Evolutionary conservation across 1,140 invertebrate species (phyloP), one percentile per base, ranked within the genome.

Genomic region (Amyelois transitella): DNA sequence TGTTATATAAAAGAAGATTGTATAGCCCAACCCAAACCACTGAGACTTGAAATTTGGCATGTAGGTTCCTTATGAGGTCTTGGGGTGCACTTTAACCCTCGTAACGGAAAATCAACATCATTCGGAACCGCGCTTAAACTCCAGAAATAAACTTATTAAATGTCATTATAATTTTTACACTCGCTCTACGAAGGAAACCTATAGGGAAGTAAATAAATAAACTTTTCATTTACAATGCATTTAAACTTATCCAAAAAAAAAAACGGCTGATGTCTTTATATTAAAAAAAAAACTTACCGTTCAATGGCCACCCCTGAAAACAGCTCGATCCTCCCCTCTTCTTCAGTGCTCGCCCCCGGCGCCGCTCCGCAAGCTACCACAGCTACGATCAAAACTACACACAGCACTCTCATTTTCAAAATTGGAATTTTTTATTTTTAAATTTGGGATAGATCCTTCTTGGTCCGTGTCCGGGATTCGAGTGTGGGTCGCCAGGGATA

Each of bases 291-390:
- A 22, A 82, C 83, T 85, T 50, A 87, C 84, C 79, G 81, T 63
- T 87, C 80, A 62, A 87, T 79, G 18, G 81, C 76, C 8, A 87
- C 80, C 52, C 84, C 81, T 7, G 75, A 77, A 47, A 87, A 84
- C 6, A 87, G 55, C 49, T 87, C 84, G 3, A 87, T 69, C 53
- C 66, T 75, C 0, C 60, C 74, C 47, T 85, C 78, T 44, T 83
- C 74, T 43, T 71, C 63, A n/a, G 52, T 43, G 0, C 57, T 57
- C 1, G 68, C 58, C 0, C 78, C 77, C 0, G 75, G 72, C 1
- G 74, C 77, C 6, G 79, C 84, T 43, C 59, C 60, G 61, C 78
- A 77, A 38, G 62, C 66, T 4, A 68, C 75, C 47, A 75, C 75
- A 2, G 70, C 69, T 6, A 74, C 19, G 14, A 77, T 47, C 19